phyloP scores from a whole-genome alignment of 2,113 vertebrate genomes.

The Rhinopomastus cyanomelas region DNA sequence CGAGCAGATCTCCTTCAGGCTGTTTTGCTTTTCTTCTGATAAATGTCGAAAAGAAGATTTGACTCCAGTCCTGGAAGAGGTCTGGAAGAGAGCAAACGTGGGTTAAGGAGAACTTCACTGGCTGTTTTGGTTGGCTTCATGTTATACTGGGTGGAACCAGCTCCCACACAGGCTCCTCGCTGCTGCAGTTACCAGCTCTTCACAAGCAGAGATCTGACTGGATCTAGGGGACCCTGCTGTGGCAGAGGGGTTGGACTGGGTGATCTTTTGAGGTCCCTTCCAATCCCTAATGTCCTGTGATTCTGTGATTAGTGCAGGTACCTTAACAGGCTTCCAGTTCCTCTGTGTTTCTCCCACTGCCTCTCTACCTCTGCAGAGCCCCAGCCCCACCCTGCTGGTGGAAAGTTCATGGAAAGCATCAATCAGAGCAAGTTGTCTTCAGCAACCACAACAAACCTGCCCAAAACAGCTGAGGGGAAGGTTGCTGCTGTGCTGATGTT shows the following conservation, averaged over 20 bases:
- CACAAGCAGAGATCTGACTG: not conserved
- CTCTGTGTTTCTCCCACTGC: not conserved
- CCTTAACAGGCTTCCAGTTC: not conserved
- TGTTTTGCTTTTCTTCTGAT: constrained; percentile 20
- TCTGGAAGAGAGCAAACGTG: too few species aligned
- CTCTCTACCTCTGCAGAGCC: not conserved
- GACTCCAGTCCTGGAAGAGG: too few species aligned
- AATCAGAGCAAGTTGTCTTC: constrained; percentile 9
- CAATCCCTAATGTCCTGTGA: too few species aligned
- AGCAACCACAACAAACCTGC: constrained; percentile 61
- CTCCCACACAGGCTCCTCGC: not conserved
- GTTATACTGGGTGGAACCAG: not conserved
- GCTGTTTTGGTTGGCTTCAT: not conserved
- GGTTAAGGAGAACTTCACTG: not conserved
- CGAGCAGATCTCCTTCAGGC: not conserved
- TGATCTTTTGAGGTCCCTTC: too few species aligned
- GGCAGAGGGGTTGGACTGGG: too few species aligned
- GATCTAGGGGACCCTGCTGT: too few species aligned
- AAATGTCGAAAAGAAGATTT: constrained; percentile 41
- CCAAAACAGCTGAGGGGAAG: not conserved
- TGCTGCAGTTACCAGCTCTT: not conserved
- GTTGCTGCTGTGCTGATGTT: not conserved
- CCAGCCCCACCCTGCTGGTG: not conserved
- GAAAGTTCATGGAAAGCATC: constrained; percentile 17
- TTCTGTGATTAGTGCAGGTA: not conserved